Conservation (phyloP, 2,113 vertebrate genomes). For the Acinonyx jubatus region DNA sequence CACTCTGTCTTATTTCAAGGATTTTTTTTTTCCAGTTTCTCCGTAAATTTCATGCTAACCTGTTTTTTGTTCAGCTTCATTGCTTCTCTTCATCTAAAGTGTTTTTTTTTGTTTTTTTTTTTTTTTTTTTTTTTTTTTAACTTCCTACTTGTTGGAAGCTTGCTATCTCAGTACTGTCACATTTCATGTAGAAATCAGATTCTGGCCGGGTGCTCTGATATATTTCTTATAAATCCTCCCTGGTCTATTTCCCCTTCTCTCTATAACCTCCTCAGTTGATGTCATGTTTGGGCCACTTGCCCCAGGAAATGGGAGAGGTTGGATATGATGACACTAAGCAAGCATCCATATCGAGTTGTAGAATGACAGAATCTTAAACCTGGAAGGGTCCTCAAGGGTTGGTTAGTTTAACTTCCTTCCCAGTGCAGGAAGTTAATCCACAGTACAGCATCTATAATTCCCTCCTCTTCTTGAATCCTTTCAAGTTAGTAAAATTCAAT, state of each 20-base stretch:
- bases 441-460: neutral
- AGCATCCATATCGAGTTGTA: neutral
- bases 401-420: neutral
- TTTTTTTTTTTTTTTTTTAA: neutral
- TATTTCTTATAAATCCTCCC: constrained; percentile 27
- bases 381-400: neutral
- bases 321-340: neutral
- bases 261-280: constrained; percentile 20
- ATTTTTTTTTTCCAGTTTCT: neutral
- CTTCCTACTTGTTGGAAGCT: neutral
- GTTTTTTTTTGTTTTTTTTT: neutral
- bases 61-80: neutral
- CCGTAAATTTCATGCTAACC: constrained; percentile 13
- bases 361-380: constrained; percentile 10
- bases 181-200: constrained; percentile 30
- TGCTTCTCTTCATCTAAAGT: neutral
- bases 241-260: constrained; percentile 11
- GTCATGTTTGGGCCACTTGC: constrained; percentile 55
- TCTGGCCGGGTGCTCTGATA: neutral
- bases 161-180: neutral
- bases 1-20: neutral
- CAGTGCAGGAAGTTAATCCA: neutral
- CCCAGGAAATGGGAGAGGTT: constrained; percentile 47
- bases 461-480: neutral
- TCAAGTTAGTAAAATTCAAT: neutral